A percentile compares a stretch with the other conserved stretches of the same genome.
phyloP scores from a whole-genome alignment of 2,888 invertebrate species.

The Leucophenga montana region DNA sequence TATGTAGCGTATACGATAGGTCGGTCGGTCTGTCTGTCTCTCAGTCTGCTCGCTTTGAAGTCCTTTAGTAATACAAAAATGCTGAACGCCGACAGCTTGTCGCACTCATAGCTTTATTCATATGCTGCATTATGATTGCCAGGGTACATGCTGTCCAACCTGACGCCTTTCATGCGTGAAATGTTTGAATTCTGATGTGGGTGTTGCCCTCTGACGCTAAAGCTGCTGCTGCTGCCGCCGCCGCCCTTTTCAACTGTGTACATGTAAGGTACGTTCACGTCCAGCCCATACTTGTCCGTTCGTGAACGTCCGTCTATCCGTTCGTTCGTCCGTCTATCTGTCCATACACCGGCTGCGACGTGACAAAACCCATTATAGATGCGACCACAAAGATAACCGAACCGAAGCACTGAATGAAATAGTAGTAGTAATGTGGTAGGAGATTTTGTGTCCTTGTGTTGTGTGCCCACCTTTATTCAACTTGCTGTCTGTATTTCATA shows the following conservation, averaged over 20 bases:
- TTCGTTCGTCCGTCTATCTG: too few relatives aligned
- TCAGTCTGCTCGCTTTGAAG: too few relatives aligned
- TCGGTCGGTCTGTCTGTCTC: too few relatives aligned
- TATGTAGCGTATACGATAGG: too few relatives aligned
- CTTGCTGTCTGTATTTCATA: conserved; percentile 1
- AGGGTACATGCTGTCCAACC: conserved; percentile 29
- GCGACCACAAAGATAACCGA: conserved; percentile 65
- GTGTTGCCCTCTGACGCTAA: background rate
- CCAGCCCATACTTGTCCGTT: too few relatives aligned
- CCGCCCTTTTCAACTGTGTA: background rate
- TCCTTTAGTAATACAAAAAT: too few relatives aligned
- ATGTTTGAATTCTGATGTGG: conserved; percentile 20
- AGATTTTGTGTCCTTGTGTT: too few relatives aligned
- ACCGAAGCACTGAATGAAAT: conserved; percentile 13
- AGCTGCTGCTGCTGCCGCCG: background rate
- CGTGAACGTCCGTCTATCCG: background rate
- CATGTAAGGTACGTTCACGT: too few relatives aligned
- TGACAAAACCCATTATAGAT: conserved; percentile 73
- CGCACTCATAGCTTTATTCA: too few relatives aligned
- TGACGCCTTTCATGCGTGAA: conserved; percentile 30
- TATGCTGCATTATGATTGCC: too few relatives aligned
- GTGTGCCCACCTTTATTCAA: too few relatives aligned
- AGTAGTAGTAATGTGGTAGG: background rate
- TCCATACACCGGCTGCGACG: conserved; percentile 55
- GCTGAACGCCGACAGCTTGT: too few relatives aligned